Base-by-base conservation (phyloP, 2,888 invertebrate genomes). In the Leucophenga montana region DNA sequence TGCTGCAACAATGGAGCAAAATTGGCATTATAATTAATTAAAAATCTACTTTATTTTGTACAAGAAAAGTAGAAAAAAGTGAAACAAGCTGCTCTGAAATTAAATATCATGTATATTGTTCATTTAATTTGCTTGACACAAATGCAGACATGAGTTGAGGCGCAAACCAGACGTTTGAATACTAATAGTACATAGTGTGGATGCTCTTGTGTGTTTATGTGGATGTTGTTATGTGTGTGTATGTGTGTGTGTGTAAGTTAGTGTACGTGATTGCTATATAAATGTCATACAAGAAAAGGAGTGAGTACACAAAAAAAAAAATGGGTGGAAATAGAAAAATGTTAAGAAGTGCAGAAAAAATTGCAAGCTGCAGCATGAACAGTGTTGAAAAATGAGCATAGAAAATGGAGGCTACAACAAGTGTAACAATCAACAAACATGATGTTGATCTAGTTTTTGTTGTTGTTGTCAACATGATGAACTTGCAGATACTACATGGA, bases 401-500 rank as follows among this genome's bases (percentile, higher is more conserved):
- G 16, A 9, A 59, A 59, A 59, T 59, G 59, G 33, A n/a, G 33
- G 48, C 62, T 8, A 46, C 22, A 48, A 64, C 46, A 64, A 64
- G 22, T 64, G 48, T 46, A 64, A 48, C 46, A 64, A 64, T 64
- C 62, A 64, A 64, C 62, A 48, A 64, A 16, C 16, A 16, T 50
- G 50, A 16, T 50, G 50, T 50, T 13, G 16, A 11, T 39, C n/a
- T 50, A 11, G 50, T n/a, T 50, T 6, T n/a, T 18, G 50, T 50
- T 50, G 14, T 44, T 46, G 6, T 64, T 46, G 62, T 64, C 48
- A 48, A 64, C 62, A 64, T 64, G 62, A 64, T 64, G 48, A 46
- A 48, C 48, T 64, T 48, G 27, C 48, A 22, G 9, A 39, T 9
- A 22, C 9, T 27, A n/a, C n/a, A n/a, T 27, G 13, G 18, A 56